These are phyloP conservation scores for Percopsis omiscomaycus DNA, from an alignment of 2,797 vertebrate genomes.

Conservation along the genomic window DNA sequence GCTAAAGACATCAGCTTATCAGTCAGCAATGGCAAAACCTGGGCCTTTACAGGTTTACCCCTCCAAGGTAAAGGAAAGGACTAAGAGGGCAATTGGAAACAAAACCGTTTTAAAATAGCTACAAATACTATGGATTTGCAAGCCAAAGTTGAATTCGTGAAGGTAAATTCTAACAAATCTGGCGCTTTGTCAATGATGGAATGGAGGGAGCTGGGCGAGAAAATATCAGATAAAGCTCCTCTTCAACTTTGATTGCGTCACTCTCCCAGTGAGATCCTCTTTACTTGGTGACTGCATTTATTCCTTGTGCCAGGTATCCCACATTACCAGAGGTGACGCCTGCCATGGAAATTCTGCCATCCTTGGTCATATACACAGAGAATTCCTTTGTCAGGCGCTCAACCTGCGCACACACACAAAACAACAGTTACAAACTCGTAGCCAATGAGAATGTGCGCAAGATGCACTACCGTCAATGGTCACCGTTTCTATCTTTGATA, in stretches of 20 bases:
- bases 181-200: slow-evolving; percentile 47
- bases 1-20: slow-evolving; percentile 12
- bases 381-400: slow-evolving; percentile 92
- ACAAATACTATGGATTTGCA: slow-evolving; percentile 6
- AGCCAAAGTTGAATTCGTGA: slow-evolving; percentile 29
- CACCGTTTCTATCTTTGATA: no score
- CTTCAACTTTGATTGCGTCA: slow-evolving; percentile 37
- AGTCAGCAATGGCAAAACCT: slow-evolving; percentile 17
- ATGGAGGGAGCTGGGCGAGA: slow-evolving; percentile 44
- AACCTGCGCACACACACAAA: slow-evolving; percentile 75
- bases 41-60: slow-evolving; percentile 27
- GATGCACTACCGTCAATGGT: no score
- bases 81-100: slow-evolving; percentile 3
- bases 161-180: slow-evolving; percentile 41
- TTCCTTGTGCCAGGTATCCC: slow-evolving; percentile 88
- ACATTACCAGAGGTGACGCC: slow-evolving; percentile 91
- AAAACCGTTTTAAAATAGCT: slow-evolving; percentile 28
- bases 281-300: slow-evolving; percentile 94
- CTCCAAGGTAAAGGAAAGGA: slow-evolving; percentile 21
- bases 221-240: slow-evolving; percentile 38
- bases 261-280: slow-evolving; percentile 37
- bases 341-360: slow-evolving; percentile 94
- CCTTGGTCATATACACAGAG: slow-evolving; percentile 98
- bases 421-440: background rate
- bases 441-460: background rate